These are phyloP conservation scores for Melipona bicolor DNA, from an alignment of 2,888 invertebrate species.

Conservation along the genomic window DNA sequence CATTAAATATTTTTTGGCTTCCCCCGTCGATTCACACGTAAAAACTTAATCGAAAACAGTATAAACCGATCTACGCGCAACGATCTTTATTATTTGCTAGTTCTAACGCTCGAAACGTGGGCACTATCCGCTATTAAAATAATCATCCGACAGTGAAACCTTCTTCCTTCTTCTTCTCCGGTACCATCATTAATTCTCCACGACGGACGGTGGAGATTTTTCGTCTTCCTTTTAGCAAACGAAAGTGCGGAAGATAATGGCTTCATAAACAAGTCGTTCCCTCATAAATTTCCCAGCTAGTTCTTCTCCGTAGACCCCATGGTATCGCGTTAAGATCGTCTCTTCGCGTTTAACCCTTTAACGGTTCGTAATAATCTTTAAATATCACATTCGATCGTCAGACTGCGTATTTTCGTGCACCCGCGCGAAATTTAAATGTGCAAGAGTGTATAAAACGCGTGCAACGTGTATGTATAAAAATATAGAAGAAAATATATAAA, in stretches of 20 bases:
- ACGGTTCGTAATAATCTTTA: too few relatives aligned
- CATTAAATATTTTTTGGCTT: neutral
- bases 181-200: neutral
- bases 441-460: too few relatives aligned
- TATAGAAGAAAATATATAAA: too few relatives aligned
- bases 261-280: slow-evolving; percentile 8
- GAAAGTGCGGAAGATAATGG: slow-evolving; percentile 7
- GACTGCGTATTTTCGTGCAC: too few relatives aligned
- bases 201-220: neutral
- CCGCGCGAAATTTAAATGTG: too few relatives aligned
- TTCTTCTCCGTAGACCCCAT: neutral
- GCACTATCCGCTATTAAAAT: neutral
- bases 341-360: neutral
- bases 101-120: neutral
- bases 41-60: neutral
- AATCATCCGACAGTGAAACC: slow-evolving; percentile 5
- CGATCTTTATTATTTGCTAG: neutral
- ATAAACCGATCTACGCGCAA: neutral
- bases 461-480: too few relatives aligned
- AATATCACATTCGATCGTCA: too few relatives aligned
- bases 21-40: neutral
- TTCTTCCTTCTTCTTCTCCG: neutral
- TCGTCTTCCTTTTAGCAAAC: slow-evolving; percentile 10
- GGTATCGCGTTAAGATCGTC: neutral
- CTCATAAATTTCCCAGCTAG: slow-evolving; percentile 9